Conservation (phyloP, 2,888 invertebrate genomes). For the Netelia melanura region DNA sequence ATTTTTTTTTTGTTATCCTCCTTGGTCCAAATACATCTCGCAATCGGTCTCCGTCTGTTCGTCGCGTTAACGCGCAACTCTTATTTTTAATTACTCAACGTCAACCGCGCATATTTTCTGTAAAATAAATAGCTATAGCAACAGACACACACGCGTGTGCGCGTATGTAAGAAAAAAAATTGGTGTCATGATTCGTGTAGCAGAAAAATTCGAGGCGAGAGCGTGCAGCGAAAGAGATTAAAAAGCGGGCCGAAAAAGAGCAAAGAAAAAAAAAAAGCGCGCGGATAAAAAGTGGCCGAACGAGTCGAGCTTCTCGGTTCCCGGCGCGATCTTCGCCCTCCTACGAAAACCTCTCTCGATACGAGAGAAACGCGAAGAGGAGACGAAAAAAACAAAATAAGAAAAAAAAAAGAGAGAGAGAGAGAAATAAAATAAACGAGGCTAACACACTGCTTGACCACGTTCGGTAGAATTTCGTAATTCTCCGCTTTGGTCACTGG, state of each 20-base stretch:
- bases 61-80: too few relatives aligned
- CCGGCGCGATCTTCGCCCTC: slow-evolving; percentile 42
- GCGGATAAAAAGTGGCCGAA: slow-evolving; percentile 56
- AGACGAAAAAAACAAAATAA: slow-evolving; percentile 11
- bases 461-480: slow-evolving; percentile 49
- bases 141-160: neutral
- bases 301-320: slow-evolving; percentile 42
- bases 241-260: slow-evolving; percentile 28
- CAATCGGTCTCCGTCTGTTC: neutral
- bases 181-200: slow-evolving; percentile 21
- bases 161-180: neutral
- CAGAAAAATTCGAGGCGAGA: slow-evolving; percentile 43
- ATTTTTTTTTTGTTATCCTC: too few relatives aligned
- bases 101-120: neutral
- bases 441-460: neutral
- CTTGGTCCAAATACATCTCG: neutral
- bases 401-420: neutral
- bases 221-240: slow-evolving; percentile 52
- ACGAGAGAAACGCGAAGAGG: neutral
- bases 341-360: slow-evolving; percentile 12
- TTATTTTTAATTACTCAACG: neutral
- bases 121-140: neutral
- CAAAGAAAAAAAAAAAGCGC: slow-evolving; percentile 25
- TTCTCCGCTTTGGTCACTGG: slow-evolving; percentile 33
- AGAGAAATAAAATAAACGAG: slow-evolving; percentile 30